Percentiles rank a stretch among this genome's conserved stretches.
Evolutionary conservation across 92 coral and sea anemone genomes (phyloP).

Genomic region (Heteractis magnifica): DNA sequence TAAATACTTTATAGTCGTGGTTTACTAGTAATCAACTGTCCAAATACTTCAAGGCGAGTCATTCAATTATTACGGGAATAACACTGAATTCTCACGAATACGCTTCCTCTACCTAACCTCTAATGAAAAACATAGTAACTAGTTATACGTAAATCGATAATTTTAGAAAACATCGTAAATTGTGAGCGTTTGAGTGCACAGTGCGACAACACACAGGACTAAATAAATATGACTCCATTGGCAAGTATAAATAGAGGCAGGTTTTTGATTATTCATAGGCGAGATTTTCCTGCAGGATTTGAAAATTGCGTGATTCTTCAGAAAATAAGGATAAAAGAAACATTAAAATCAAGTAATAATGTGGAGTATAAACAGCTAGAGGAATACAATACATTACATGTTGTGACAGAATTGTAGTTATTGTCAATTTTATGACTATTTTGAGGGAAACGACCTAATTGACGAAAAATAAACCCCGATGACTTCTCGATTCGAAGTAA

Average conservation of each 20-base stretch:
- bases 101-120: background rate
- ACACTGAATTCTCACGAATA: background rate
- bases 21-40: conserved; percentile 16
- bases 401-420: conserved; percentile 21
- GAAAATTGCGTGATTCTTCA: background rate
- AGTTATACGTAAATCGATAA: background rate
- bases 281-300: conserved; percentile 5
- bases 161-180: background rate
- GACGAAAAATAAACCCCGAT: background rate
- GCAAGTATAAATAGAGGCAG: background rate
- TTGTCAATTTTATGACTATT: conserved; percentile 10
- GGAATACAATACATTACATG: conserved; percentile 1
- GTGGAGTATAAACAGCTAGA: conserved; percentile 8
- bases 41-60: conserved; percentile 5
- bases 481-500: conserved; percentile 11
- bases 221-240: background rate
- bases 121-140: background rate
- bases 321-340: conserved; percentile 3
- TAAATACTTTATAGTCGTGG: conserved; percentile 31
- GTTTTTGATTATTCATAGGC: conserved; percentile 18
- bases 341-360: conserved; percentile 16
- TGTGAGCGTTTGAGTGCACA: background rate
- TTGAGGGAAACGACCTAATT: background rate
- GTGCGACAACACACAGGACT: background rate
- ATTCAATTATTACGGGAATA: background rate